Percentiles rank a stretch among this genome's conserved stretches.
Evolutionary conservation across 92 coral and sea anemone species (phyloP).

Genomic region (Parazoanthus swiftii): DNA sequence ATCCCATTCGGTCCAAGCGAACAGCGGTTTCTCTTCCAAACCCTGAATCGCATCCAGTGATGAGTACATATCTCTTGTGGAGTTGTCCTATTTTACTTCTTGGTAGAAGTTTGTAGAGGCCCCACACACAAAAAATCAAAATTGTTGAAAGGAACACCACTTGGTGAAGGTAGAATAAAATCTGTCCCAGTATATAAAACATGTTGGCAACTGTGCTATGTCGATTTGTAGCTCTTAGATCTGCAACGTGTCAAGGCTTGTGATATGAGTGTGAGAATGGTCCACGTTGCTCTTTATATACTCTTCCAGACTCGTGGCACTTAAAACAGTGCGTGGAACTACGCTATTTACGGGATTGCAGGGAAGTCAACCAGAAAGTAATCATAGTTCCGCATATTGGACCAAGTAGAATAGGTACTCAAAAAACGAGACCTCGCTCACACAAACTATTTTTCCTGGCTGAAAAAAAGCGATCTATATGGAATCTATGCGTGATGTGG

Average conservation of each 20-base stretch:
- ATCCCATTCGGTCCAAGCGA: slow-evolving; percentile 24
- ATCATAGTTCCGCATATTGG: background rate
- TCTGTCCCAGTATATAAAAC: background rate
- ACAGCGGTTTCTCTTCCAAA: slow-evolving; percentile 20
- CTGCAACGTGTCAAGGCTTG: background rate
- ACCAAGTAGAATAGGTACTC: background rate
- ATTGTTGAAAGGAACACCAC: background rate
- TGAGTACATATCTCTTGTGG: slow-evolving; percentile 11
- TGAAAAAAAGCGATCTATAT: background rate
- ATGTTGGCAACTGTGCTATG: background rate
- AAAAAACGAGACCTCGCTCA: background rate
- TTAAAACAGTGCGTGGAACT: background rate
- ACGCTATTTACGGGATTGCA: background rate
- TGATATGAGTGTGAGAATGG: background rate
- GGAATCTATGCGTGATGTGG: background rate
- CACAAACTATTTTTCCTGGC: background rate
- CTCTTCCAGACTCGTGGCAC: background rate
- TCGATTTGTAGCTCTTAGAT: background rate
- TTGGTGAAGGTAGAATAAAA: slow-evolving; percentile 9
- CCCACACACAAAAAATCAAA: background rate
- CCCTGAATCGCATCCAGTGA: slow-evolving; percentile 33
- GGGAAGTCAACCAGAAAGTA: background rate
- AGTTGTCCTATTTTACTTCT: background rate
- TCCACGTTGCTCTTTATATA: too few relatives aligned
- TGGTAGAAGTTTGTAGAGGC: slow-evolving; percentile 4